Conservation (phyloP, 2,113 vertebrate genomes). For the Orthochromis indermauri region DNA sequence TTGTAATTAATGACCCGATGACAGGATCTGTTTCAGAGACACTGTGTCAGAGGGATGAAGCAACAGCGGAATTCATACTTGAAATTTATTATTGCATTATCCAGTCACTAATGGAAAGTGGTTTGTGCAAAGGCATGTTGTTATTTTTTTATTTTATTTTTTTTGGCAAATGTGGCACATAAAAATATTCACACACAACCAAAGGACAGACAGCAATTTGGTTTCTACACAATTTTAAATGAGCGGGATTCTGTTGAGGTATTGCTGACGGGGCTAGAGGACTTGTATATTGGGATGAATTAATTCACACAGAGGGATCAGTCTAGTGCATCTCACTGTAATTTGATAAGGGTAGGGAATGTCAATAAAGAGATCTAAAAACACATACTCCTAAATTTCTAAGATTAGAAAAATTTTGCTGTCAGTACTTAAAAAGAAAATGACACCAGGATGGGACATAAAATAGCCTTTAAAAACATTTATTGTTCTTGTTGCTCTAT, state of each 20-base stretch:
- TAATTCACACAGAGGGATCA: neutral
- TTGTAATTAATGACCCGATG: neutral
- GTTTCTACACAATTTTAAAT: neutral
- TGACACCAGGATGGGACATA: neutral
- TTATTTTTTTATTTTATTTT: neutral
- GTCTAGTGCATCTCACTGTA: neutral
- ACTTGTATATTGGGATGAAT: neutral
- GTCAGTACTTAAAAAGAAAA: neutral
- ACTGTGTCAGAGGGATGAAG: neutral
- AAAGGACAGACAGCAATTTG: neutral
- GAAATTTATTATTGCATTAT: neutral
- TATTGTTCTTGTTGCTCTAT: neutral
- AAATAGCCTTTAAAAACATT: neutral
- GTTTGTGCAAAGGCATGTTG: neutral
- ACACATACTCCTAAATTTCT: neutral
- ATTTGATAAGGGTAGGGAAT: neutral
- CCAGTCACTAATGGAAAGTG: neutral
- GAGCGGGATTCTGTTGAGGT: neutral
- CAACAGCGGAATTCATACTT: neutral
- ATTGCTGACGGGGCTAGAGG: neutral
- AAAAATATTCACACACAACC: neutral
- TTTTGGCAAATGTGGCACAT: neutral
- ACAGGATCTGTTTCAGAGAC: neutral
- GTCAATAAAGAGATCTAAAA: neutral
- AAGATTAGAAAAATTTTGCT: neutral